Percentiles rank a stretch among this genome's conserved stretches.
These are phyloP conservation scores for Cotesia congregata DNA, from an alignment of 2,888 invertebrate genomes.

Conservation along the genomic window DNA sequence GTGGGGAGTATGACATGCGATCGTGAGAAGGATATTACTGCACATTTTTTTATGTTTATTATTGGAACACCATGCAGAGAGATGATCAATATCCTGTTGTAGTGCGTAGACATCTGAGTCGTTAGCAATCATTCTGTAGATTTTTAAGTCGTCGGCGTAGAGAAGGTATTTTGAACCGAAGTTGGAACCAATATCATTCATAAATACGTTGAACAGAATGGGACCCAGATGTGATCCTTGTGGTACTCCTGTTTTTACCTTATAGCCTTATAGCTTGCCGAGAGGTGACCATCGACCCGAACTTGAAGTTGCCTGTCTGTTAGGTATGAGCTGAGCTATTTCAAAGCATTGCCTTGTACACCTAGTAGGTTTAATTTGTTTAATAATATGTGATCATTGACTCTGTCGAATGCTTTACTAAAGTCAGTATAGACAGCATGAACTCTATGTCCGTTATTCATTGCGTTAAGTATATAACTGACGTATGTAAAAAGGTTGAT, in stretches of 20 bases:
- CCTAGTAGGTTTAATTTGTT: neutral
- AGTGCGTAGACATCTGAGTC: neutral
- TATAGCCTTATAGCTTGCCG: neutral
- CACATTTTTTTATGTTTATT: too few species aligned
- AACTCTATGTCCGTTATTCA: too few species aligned
- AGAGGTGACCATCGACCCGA: neutral
- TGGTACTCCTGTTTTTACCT: neutral
- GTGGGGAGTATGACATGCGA: too few species aligned
- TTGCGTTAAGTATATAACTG: too few species aligned
- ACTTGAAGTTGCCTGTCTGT: neutral
- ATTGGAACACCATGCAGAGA: too few species aligned
- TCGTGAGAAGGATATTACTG: too few species aligned
- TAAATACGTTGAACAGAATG: neutral
- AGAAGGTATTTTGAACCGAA: neutral
- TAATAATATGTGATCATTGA: neutral
- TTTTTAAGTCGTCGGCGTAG: neutral
- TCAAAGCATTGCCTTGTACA: neutral
- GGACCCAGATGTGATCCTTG: neutral
- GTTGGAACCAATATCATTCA: neutral
- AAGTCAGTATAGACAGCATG: too few species aligned
- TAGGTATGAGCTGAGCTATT: neutral
- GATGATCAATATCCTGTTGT: too few species aligned
- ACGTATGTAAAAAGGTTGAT: neutral
- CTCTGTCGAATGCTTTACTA: too few species aligned
- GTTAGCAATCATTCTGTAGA: neutral